Evolutionary conservation across 1,140 invertebrate species (phyloP).

Genomic region (Drosophila mauritiana): DNA sequence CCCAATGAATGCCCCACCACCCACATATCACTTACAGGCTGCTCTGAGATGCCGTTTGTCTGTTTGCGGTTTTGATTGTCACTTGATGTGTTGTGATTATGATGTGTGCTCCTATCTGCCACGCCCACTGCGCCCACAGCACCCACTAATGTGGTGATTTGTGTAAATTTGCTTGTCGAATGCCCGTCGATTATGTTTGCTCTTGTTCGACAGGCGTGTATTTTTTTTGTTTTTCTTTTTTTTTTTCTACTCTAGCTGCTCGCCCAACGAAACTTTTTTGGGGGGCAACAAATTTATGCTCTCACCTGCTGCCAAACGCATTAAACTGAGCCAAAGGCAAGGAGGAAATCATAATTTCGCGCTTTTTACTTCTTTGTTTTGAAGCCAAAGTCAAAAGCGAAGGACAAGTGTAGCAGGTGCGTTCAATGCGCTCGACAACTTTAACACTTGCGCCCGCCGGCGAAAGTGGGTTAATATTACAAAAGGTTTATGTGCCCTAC

Average conservation of each 20-base stretch:
- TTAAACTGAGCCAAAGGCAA: slow-evolving; percentile 37
- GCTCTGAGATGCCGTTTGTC: slow-evolving; percentile 73
- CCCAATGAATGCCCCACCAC: background rate
- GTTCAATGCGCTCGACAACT: slow-evolving; percentile 69
- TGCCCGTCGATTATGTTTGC: slow-evolving; percentile 70
- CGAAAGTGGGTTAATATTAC: slow-evolving; percentile 15
- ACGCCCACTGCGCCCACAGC: slow-evolving; percentile 27
- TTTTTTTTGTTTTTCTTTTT: slow-evolving; percentile 1
- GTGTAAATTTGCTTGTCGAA: slow-evolving; percentile 79
- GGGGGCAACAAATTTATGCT: slow-evolving; percentile 33
- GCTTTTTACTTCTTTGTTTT: slow-evolving; percentile 49
- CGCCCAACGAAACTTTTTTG: background rate
- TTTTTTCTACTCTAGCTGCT: background rate
- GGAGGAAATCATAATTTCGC: slow-evolving; percentile 29
- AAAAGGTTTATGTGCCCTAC: background rate
- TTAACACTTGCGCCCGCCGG: slow-evolving; percentile 57
- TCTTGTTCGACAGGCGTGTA: slow-evolving; percentile 48
- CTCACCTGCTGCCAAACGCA: slow-evolving; percentile 47
- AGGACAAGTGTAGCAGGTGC: slow-evolving; percentile 55
- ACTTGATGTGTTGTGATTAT: slow-evolving; percentile 83
- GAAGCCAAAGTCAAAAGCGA: slow-evolving; percentile 53
- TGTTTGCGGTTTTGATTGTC: slow-evolving; percentile 83
- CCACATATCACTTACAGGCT: slow-evolving; percentile 67
- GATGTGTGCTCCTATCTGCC: slow-evolving; percentile 38
- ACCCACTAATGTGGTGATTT: slow-evolving; percentile 72